Conservation (phyloP, 2,797 vertebrate genomes). For the Sebastes cheni region DNA sequence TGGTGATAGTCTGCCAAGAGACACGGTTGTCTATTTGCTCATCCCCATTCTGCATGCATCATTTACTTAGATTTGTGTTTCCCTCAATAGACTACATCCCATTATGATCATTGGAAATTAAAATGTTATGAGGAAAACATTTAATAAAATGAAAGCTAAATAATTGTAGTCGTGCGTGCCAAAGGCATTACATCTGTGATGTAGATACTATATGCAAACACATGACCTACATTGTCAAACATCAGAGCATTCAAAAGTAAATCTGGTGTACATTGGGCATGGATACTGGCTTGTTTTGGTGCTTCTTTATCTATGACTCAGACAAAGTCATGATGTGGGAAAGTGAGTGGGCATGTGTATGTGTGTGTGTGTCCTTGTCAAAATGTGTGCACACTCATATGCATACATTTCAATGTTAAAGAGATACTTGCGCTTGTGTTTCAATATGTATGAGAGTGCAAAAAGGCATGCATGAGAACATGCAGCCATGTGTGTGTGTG, state of each 20-base stretch:
- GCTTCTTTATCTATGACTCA: slow-evolving; percentile 55
- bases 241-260: slow-evolving; percentile 43
- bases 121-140: slow-evolving; percentile 37
- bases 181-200: slow-evolving; percentile 29
- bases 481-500: slow-evolving; percentile 48
- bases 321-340: slow-evolving; percentile 62
- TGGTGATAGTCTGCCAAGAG: slow-evolving; percentile 63
- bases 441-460: slow-evolving; percentile 26
- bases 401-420: slow-evolving; percentile 34
- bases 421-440: slow-evolving; percentile 16
- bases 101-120: slow-evolving; percentile 49
- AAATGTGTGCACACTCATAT: slow-evolving; percentile 15
- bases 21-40: slow-evolving; percentile 58
- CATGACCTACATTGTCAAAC: slow-evolving; percentile 62
- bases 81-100: slow-evolving; percentile 39
- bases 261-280: slow-evolving; percentile 40
- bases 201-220: slow-evolving; percentile 32
- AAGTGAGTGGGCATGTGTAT: slow-evolving; percentile 42
- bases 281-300: slow-evolving; percentile 41
- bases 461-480: slow-evolving; percentile 26
- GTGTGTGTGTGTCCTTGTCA: slow-evolving; percentile 15
- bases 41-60: slow-evolving; percentile 45
- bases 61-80: slow-evolving; percentile 62
- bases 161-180: slow-evolving; percentile 28
- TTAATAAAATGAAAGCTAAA: slow-evolving; percentile 54